Evolutionary conservation across 2,113 vertebrate genomes (phyloP).

Genomic region (Balaenoptera acutorostrata): DNA sequence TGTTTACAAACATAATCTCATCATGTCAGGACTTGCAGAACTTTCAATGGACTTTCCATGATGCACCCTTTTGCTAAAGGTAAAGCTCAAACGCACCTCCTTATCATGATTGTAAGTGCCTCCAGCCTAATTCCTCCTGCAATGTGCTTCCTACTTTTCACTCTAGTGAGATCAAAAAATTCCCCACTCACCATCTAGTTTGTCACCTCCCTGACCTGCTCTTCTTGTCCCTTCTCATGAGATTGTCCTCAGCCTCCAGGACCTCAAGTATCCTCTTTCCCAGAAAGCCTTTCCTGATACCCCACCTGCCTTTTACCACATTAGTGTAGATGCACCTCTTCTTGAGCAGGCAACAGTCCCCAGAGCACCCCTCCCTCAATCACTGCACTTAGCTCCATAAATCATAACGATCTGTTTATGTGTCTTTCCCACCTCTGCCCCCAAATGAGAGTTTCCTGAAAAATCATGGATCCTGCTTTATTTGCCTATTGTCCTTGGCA

Average conservation of each 20-base stretch:
- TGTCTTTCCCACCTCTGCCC: not conserved
- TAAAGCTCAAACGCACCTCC: not conserved
- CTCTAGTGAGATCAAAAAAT: not conserved
- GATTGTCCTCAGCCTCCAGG: not conserved
- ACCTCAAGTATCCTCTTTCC: not conserved
- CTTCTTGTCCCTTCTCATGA: not conserved
- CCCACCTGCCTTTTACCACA: not conserved
- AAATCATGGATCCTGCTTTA: not conserved
- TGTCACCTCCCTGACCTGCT: not conserved
- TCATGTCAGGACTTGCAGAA: not conserved
- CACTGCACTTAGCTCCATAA: not conserved
- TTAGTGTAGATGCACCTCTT: not conserved
- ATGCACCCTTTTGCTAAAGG: not conserved
- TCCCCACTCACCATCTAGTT: not conserved
- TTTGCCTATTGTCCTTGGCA: not conserved
- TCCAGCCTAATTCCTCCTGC: not conserved
- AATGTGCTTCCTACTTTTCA: not conserved
- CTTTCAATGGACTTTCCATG: not conserved
- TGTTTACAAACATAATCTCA: not conserved
- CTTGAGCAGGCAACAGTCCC: not conserved
- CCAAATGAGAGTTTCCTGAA: not conserved
- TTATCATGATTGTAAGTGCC: not conserved
- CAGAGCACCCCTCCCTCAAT: not conserved
- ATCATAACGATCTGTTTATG: not conserved
- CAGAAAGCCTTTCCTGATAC: not conserved